Percentiles rank a stretch among this genome's conserved stretches.
These are phyloP conservation scores for Trogon melanurus DNA, from an alignment of 2,113 vertebrate genomes.

Conservation along the genomic window DNA sequence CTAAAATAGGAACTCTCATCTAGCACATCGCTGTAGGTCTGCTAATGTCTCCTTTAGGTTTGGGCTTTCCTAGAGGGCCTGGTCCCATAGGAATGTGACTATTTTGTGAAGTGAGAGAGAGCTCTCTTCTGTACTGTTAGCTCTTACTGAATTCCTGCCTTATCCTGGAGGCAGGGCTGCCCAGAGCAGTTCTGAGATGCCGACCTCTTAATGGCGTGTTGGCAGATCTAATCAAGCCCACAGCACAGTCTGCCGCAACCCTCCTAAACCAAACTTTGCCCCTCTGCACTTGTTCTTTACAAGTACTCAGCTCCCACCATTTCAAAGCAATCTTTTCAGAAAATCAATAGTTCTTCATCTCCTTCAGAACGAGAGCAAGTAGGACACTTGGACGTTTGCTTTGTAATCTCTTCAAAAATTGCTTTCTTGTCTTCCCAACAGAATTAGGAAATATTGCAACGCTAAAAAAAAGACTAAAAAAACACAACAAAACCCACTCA, in stretches of 20 bases:
- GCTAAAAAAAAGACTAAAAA: background rate
- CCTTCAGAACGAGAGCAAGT: constrained; percentile 64
- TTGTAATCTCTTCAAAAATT: constrained; percentile 71
- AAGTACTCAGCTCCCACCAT: constrained; percentile 57
- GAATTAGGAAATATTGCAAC: constrained; percentile 64
- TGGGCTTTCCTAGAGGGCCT: background rate
- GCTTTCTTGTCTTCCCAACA: constrained; percentile 67
- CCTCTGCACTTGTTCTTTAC: constrained; percentile 43
- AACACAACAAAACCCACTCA: background rate
- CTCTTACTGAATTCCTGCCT: constrained; percentile 15
- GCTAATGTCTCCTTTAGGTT: background rate
- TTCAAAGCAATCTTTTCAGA: constrained; percentile 71
- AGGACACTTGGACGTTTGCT: constrained; percentile 66
- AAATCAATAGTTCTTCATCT: constrained; percentile 74
- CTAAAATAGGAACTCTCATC: background rate
- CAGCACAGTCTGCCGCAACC: background rate
- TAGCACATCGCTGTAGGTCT: background rate
- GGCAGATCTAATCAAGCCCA: constrained; percentile 64
- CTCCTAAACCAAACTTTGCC: constrained; percentile 46
- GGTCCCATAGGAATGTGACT: background rate
- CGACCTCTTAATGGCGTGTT: constrained; percentile 47
- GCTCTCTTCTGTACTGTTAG: background rate
- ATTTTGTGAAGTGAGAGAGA: background rate
- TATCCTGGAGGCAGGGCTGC: background rate
- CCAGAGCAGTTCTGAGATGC: background rate